phyloP scores from a whole-genome alignment of 2,113 vertebrate genomes.

The Cygnus atratus region DNA sequence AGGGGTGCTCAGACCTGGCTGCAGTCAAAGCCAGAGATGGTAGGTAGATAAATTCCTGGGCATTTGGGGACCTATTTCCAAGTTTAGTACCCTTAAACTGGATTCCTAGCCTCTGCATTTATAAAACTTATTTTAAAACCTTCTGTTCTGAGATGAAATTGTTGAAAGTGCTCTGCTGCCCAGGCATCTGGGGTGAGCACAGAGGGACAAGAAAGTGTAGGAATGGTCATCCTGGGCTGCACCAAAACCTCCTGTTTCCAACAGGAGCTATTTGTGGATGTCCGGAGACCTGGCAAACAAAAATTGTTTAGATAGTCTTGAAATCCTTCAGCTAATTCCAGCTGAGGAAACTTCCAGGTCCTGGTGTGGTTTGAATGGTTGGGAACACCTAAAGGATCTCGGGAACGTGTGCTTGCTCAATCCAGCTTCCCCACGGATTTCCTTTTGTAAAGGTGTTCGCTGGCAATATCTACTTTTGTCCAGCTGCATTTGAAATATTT shows the following conservation, averaged over 20 bases:
- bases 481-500: not conserved
- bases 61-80: not conserved
- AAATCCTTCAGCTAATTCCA: not conserved
- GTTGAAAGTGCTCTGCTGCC: not conserved
- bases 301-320: not conserved
- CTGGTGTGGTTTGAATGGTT: not conserved
- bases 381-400: not conserved
- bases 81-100: not conserved
- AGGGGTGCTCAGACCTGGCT: not conserved
- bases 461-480: not conserved
- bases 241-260: not conserved
- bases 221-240: not conserved
- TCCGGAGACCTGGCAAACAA: not conserved
- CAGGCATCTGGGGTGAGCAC: not conserved
- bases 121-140: not conserved
- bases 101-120: not conserved
- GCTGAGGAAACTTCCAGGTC: not conserved
- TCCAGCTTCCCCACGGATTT: not conserved
- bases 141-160: not conserved
- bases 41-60: not conserved
- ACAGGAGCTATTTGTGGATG: not conserved
- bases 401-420: not conserved
- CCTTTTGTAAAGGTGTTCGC: not conserved
- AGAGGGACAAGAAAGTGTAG: not conserved
- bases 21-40: not conserved